Evolutionary conservation across 2,797 vertebrate genomes (phyloP), one percentile per base, ranked within the genome.

Genomic region (Phoebastria nigripes): DNA sequence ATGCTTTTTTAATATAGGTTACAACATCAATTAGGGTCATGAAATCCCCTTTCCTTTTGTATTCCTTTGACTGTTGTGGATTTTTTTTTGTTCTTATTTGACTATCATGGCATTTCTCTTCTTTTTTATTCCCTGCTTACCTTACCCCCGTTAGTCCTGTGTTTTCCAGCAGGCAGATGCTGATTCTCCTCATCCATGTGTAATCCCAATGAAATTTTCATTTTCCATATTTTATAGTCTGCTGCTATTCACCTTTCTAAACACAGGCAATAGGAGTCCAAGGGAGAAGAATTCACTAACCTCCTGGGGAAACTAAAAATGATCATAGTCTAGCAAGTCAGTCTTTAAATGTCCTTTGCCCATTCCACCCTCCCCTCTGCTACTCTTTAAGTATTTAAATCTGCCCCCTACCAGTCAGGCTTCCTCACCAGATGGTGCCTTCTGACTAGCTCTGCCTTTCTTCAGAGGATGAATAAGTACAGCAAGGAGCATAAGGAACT

Each of bases 331-430:
- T 96, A 82, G 93, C 73, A 80, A 93, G 91, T 89, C 93, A 93
- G 81, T 95, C 94, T 96, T 95, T 94, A 96, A 97, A 94, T 82
- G 93, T 95, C 93, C 92, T 95, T 94, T 92, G 52, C 88, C 88
- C 90, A 94, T 95, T 93, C 83, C 79, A 77, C 94, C 93, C 94
- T 95, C 95, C 96, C 71, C 87, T 93, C 81, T 93, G 89, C 92
- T 91, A 58, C 95, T 94, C 89, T 96, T 96, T 96, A 97, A 97
- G 95, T 96, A 96, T 97, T 97, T 96, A 96, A 96, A 97, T 96
- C 92, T 96, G 95, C 96, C 95, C 94, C 93, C 95, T 89, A 95
- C 93, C 90, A 95, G 93, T 82, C 94, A 77, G 86, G 84, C 95
- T 95, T 95, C 93, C 94, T 95, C 95, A 96, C 90, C 96, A 96